These are phyloP conservation scores for Galeopsomyia nigrocyanea DNA, from an alignment of 2,888 invertebrate species.

Conservation along the genomic window DNA sequence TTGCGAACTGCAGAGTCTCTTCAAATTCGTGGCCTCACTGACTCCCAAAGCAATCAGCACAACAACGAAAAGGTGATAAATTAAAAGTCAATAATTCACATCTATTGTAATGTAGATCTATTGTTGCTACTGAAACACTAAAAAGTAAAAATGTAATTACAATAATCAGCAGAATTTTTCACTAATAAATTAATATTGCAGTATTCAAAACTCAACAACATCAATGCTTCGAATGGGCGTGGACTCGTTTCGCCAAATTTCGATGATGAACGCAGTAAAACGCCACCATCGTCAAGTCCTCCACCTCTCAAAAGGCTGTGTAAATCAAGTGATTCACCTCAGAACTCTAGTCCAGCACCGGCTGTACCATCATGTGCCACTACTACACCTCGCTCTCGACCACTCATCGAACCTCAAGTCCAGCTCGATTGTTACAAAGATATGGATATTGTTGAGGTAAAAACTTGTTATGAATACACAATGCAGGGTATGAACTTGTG, in stretches of 20 bases:
- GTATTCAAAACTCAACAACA: conserved; percentile 66
- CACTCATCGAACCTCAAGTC: conserved; percentile 67
- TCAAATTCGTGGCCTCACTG: conserved; percentile 84
- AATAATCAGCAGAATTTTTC: conserved; percentile 3
- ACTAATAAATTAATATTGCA: conserved; percentile 48
- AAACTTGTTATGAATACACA: conserved; percentile 5
- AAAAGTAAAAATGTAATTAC: background rate
- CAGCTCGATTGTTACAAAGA: conserved; percentile 68
- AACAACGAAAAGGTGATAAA: conserved; percentile 66
- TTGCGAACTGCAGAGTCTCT: conserved; percentile 84
- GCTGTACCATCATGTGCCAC: conserved; percentile 60
- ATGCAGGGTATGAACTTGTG: conserved; percentile 21
- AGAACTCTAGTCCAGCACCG: conserved; percentile 68
- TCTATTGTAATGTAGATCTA: conserved; percentile 6
- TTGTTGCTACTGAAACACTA: background rate
- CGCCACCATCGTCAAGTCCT: conserved; percentile 66
- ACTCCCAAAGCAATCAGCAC: conserved; percentile 70
- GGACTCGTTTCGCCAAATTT: conserved; percentile 66
- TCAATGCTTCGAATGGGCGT: conserved; percentile 66
- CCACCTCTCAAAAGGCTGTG: conserved; percentile 68
- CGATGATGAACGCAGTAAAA: conserved; percentile 67
- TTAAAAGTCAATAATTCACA: background rate
- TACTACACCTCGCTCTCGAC: conserved; percentile 64
- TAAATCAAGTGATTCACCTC: conserved; percentile 68
- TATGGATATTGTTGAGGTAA: conserved; percentile 67